A percentile compares a stretch with the other conserved stretches of the same genome.
Evolutionary conservation across 2,888 invertebrate genomes (phyloP).

Genomic region (Scaptomyza flava): DNA sequence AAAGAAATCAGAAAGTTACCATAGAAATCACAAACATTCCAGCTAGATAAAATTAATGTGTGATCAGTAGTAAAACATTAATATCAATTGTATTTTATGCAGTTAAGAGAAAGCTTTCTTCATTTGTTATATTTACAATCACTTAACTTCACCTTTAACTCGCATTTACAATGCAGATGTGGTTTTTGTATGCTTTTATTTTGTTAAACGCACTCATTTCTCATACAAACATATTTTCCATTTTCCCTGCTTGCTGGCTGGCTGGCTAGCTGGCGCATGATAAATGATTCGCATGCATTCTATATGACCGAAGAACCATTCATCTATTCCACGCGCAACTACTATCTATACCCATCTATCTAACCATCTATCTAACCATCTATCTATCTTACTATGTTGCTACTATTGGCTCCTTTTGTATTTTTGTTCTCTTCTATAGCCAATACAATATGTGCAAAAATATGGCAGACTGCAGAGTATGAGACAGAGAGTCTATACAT

Average conservation of each 20-base stretch:
- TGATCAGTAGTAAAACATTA: too few species aligned
- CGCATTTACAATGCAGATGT: conserved; percentile 1
- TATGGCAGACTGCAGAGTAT: conserved; percentile 36
- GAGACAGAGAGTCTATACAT: conserved; percentile 16
- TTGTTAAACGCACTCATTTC: conserved; percentile 7
- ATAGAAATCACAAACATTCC: too few species aligned
- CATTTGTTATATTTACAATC: not conserved
- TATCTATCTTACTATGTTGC: conserved; percentile 31
- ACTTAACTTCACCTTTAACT: not conserved
- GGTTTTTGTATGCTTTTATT: not conserved
- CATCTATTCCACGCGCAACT: conserved; percentile 34
- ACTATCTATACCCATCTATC: conserved; percentile 44
- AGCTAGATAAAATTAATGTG: too few species aligned
- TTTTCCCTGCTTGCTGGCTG: not conserved
- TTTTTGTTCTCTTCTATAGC: conserved; percentile 10
- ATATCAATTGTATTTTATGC: not conserved
- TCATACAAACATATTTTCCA: conserved; percentile 1
- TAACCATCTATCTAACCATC: conserved; percentile 39
- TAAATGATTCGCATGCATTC: conserved; percentile 54
- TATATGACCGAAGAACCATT: conserved; percentile 47
- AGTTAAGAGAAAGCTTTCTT: not conserved
- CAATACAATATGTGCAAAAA: conserved; percentile 41
- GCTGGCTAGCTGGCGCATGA: conserved; percentile 34
- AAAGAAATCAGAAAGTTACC: too few species aligned
- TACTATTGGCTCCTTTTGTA: conserved; percentile 15